Evolutionary conservation across 2,797 vertebrate species (phyloP).

Genomic region (Gymnoscopelus microlampas): DNA sequence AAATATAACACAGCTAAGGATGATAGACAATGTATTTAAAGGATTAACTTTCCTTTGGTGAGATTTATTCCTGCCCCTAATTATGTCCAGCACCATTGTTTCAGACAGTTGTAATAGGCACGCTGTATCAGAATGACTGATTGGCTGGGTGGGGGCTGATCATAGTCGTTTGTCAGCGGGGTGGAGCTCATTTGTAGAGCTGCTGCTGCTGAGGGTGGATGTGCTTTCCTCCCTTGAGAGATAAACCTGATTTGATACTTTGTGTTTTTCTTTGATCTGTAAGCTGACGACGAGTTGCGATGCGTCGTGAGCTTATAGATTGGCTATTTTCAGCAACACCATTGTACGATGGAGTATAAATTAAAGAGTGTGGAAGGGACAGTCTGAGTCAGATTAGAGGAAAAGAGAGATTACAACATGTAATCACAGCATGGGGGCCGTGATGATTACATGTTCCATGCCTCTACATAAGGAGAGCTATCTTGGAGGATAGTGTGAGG

Average conservation of each 20-base stretch:
- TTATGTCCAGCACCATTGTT: conserved; percentile 26
- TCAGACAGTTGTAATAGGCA: conserved; percentile 19
- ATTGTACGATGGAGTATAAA: not conserved
- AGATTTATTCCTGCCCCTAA: conserved; percentile 35
- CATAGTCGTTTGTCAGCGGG: conserved; percentile 4
- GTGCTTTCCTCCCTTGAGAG: not conserved
- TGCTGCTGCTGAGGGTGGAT: not conserved
- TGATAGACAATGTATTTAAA: conserved; percentile 49
- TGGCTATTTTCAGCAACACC: too few relatives aligned
- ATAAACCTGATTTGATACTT: too few relatives aligned
- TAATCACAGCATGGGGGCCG: not conserved
- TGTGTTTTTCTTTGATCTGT: too few relatives aligned
- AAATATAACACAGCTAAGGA: conserved; percentile 41
- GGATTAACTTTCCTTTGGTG: conserved; percentile 43
- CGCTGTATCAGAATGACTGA: conserved; percentile 12
- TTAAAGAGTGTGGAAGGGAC: not conserved
- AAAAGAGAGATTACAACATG: not conserved
- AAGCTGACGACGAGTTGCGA: too few relatives aligned
- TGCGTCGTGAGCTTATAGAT: too few relatives aligned
- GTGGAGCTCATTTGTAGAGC: conserved; percentile 2
- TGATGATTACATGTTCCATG: not conserved
- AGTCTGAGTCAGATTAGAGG: conserved; percentile 25
- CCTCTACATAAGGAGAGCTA: not conserved
- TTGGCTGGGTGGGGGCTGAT: conserved; percentile 15
- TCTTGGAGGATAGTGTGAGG: not conserved